Evolutionary conservation across 2,888 invertebrate species (phyloP), one percentile per base, ranked within the genome.

Genomic region (Osedax fenrisi): DNA sequence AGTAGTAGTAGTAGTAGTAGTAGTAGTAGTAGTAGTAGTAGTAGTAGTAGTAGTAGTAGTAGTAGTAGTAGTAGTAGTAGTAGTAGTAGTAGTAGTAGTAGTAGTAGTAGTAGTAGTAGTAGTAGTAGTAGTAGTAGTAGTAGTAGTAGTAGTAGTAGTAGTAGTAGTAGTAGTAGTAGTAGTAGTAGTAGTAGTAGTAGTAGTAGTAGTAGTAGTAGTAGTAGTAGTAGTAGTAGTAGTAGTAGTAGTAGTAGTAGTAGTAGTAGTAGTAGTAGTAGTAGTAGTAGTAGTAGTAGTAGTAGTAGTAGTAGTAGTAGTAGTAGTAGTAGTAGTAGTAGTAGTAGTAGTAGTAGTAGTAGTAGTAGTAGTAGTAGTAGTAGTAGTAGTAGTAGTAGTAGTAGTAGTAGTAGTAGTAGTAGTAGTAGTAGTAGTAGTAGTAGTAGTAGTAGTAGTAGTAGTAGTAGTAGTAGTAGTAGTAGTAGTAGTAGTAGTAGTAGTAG

Each of bases 11-110:
- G 75, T 24, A 69, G 72, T 41, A 69, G 62, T 75, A 67, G 69
- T 75, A 75, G 74, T 41, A 75, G 75, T 75, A 27, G 75, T 75
- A 75, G 64, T 64, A 74, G 75, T 75, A 75, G 66, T 73, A 75
- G 70, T 74, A 61, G 72, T 75, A 61, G 73, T 74, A 75, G 70
- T 75, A 74, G 62, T 59, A 74, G 27, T 74, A 59, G 72, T 59
- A 74, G 70, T 74, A 72, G 72, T 0, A 75, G 72, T 26, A 73
- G 75, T 62, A 74, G 64, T 59, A 61, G 75, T 61, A 74, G 73
- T 75, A 75, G 75, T 74, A 59, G 73, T 24, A 74, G 62, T 26
- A 64, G 21, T 64, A 64, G 64, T 64, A 64, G 21, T 64, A 64
- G 21, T 64, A 64, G 64, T 64, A 64, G 64, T 64, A 64, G 64